Evolutionary conservation across 2,113 vertebrate genomes (phyloP).

Genomic region (Arizona elegans): DNA sequence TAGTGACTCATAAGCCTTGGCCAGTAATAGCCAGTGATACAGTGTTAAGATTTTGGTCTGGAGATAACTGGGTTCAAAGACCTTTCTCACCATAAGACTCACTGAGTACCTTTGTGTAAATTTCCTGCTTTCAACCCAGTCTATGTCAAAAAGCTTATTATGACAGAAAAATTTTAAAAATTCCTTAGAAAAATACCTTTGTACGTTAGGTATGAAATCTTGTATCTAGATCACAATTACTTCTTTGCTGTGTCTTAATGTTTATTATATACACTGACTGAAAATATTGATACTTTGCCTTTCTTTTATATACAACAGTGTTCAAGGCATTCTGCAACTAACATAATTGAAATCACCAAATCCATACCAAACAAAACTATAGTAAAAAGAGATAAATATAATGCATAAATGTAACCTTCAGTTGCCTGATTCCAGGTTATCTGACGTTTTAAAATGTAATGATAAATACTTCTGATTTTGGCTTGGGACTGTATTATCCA

Average conservation of each 20-base stretch:
- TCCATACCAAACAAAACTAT: neutral
- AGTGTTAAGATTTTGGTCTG: neutral
- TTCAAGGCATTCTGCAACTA: neutral
- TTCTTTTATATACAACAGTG: neutral
- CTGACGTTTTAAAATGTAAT: neutral
- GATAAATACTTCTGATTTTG: neutral
- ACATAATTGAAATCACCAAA: neutral
- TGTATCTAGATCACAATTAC: neutral
- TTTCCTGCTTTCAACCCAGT: constrained; percentile 15
- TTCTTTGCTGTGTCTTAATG: neutral
- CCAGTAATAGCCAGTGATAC: neutral
- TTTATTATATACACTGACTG: neutral
- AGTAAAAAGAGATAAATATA: neutral
- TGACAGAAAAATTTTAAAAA: neutral
- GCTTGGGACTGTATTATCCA: neutral
- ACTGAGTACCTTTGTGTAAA: constrained; percentile 4
- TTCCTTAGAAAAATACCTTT: neutral
- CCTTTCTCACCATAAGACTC: neutral
- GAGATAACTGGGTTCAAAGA: constrained; percentile 14
- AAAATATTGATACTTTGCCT: neutral
- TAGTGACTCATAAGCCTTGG: constrained; percentile 48
- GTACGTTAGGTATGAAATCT: neutral
- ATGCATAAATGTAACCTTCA: neutral
- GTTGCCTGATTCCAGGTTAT: neutral
- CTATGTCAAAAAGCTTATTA: neutral